These are phyloP conservation scores for Latrodectus elegans DNA, from an alignment of 2,888 invertebrate species.

Conservation along the genomic window DNA sequence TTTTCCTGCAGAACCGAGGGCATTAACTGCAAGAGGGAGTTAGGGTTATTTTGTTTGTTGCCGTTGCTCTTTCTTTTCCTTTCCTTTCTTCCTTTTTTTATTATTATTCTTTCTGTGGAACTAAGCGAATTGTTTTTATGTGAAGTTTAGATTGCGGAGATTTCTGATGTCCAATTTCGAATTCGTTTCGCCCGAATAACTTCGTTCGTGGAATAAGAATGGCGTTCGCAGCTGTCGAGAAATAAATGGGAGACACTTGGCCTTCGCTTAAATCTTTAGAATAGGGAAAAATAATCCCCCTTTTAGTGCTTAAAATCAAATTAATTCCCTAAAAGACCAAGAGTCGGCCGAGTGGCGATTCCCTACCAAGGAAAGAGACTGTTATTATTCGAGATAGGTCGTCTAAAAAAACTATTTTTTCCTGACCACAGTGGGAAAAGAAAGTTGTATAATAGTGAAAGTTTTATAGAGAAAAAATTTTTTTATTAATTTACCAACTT, in stretches of 20 bases:
- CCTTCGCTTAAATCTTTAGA: not conserved
- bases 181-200: not conserved
- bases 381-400: no score
- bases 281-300: not conserved
- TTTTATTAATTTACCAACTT: no score
- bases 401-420: no score
- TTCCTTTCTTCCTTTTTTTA: conserved; percentile 3
- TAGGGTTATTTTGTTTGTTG: conserved; percentile 1
- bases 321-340: not conserved
- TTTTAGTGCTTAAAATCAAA: not conserved
- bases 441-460: no score
- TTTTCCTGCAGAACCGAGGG: conserved; percentile 19
- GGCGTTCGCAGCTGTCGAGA: not conserved
- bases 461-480: no score
- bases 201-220: not conserved
- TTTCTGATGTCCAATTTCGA: conserved; percentile 22
- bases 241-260: not conserved
- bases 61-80: not conserved
- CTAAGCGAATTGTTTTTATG: conserved; percentile 55
- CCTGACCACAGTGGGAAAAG: no score
- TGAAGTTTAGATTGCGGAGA: conserved; percentile 39
- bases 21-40: conserved; percentile 49
- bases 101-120: not conserved
- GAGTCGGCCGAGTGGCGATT: no score
- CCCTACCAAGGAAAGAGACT: no score